phyloP scores from a whole-genome alignment of 2,888 invertebrate genomes.

The Agrypnus murinus region DNA sequence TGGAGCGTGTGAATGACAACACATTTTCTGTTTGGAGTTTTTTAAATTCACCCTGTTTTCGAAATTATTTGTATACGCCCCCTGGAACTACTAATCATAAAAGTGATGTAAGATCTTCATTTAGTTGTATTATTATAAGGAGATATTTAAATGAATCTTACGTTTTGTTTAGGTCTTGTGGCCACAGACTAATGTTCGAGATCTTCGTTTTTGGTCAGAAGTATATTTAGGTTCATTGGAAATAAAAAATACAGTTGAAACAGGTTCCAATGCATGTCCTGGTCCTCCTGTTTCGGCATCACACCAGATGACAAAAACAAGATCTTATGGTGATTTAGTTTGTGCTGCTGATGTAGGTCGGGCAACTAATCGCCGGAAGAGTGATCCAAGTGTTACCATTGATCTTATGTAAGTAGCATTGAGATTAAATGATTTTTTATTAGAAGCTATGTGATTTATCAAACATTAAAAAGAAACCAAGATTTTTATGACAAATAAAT shows the following conservation, averaged over 20 bases:
- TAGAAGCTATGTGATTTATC: too few species aligned
- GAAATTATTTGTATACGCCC: conserved; percentile 88
- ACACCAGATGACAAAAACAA: conserved; percentile 82
- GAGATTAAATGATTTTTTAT: too few species aligned
- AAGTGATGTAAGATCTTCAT: conserved; percentile 71
- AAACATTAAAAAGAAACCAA: too few species aligned
- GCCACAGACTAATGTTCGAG: conserved; percentile 89
- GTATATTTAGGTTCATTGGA: conserved; percentile 82
- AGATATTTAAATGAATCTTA: conserved; percentile 6
- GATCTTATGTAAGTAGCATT: conserved; percentile 78
- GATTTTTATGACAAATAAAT: too few species aligned
- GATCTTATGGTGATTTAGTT: conserved; percentile 89
- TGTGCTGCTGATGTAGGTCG: conserved; percentile 76
- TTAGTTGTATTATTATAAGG: too few species aligned
- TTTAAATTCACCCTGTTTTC: conserved; percentile 84
- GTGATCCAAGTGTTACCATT: conserved; percentile 88
- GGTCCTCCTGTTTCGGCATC: conserved; percentile 71
- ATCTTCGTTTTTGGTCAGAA: conserved; percentile 88
- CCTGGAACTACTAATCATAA: conserved; percentile 66
- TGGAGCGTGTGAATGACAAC: conserved; percentile 77
- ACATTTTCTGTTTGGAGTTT: conserved; percentile 93
- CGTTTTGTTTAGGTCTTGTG: conserved; percentile 81
- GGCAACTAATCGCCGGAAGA: conserved; percentile 80
- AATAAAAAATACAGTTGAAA: conserved; percentile 62
- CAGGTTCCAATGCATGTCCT: conserved; percentile 61